Evolutionary conservation across 1,140 invertebrate species (phyloP), one percentile per base, ranked within the genome.

Genomic region (Lethrus apterus): DNA sequence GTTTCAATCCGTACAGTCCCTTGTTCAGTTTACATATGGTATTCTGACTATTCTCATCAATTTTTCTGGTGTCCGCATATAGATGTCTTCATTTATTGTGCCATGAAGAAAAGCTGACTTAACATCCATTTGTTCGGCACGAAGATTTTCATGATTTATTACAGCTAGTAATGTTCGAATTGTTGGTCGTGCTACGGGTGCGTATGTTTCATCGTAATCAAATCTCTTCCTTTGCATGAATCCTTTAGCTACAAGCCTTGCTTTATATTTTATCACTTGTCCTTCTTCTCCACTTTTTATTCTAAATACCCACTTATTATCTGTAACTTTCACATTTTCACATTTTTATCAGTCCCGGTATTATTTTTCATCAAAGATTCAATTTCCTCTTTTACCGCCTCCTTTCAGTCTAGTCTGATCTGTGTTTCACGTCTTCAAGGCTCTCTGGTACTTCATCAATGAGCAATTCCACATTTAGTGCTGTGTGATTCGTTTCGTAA

Each of bases 71-170:
- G 62, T 56, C 30, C 57, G 23, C 56, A 72, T 65, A 40, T 57
- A 73, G 1, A 72, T 60, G 18, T 55, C 57, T 55, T 74, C 70
- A 13, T 70, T 48, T 10, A 74, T 36, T 5, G 58, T 41, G 10
- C 63, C 68, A 57, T 72, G 50, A 3, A 67, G 45, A 51, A 67
- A 70, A 1, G 66, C 66, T 23, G 59, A 67, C 44, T 52, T 60
- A 3, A 62, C 50, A 54, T 69, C 62, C 33, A 61, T 52, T 49
- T 64, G 46, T 3, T 21, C 8, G 9, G 51, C 8, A 17, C 51
- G 11, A 33, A 51, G 23, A 5, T 46, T 36, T 9, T 48, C 24
- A 21, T 1, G 8, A 10, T 50, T 41, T 8, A 50, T 54, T 10
- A 53, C 40, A 5, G 47, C 34, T 54, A 34, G 64, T 13, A 60